Base-by-base conservation (phyloP, 2,888 invertebrate species). In the Trachelus troglodyta region DNA sequence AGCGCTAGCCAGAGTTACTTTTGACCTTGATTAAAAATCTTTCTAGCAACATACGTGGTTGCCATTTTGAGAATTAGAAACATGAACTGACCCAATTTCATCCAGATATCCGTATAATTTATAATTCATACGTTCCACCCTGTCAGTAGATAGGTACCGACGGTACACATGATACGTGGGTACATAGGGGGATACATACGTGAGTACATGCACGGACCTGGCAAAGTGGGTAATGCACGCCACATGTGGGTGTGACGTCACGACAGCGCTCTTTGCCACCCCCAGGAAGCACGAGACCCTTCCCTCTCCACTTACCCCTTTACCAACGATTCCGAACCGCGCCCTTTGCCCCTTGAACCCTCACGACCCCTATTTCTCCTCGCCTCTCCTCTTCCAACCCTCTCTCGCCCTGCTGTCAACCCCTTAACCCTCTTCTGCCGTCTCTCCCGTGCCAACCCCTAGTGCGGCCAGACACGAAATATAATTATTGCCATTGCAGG, bases 191-290 rank as follows among this genome's bases (percentile, higher is more conserved):
- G 23, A 56, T 31, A 56, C 31, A 76, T 73, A 74, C 74, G 80
- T 82, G 77, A 82, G 83, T 76, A 81, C 76, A 71, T 77, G 75
- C 78, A 71, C 71, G 75, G 79, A 69, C 77, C 80, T 40, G 83
- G 79, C 83, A 87, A 85, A 85, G 85, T 83, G 85, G 84, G 82
- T 80, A 82, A 84, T 83, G 83, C 89, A 89, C 87, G 89, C 87
- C 83, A 90, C 88, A 89, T 86, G 87, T 88, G 87, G 90, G 90
- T 88, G 90, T 84, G 88, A 87, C 85, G 69, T 74, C 80, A 79
- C 78, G 80, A 77, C 34, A 35, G 34, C 74, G 74, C 74, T 74
- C 74, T 74, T 74, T 74, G 34, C 35, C 74, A 56, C 71, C 56
- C 75, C 33, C 31, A 34, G 71, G 40, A 56, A 56, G 56, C 23